Evolutionary conservation across 1,140 invertebrate species (phyloP), one percentile per base, ranked within the genome.

Genomic region (Drosophila nigrodunni): DNA sequence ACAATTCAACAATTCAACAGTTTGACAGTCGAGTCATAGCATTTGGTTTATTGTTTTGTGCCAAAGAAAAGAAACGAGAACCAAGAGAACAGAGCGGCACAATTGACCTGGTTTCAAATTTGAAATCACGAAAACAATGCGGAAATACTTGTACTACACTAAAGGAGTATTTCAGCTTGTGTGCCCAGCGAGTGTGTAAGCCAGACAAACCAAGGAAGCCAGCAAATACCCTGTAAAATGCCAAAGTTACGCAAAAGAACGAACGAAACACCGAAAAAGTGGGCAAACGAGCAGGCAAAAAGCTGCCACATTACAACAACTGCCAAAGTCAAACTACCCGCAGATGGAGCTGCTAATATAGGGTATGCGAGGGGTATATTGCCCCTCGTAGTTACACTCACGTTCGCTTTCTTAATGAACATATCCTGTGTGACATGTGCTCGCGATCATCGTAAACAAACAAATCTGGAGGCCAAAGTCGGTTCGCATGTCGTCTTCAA

Each of bases 401-500:
- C 70, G 50, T 47, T 91, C 64, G 58, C 55, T 64, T 34, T 88
- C 60, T 74, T 92, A 85, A 86, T 88, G 71, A 82, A 76, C 66
- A 58, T 78, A 81, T 89, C 91, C 91, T 91, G 77, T 81, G 76
- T 81, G 54, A 54, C 77, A 47, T 76, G 74, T 52, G 77, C 77
- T 57, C 80, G 94, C 46, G 86, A 79, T 81, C 94, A 95, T 93
- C 94, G 77, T 92, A 94, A 77, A 34, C 94, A 95, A 41, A 95
- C 93, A 83, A 95, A 94, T 87, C 94, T 97, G 78, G 96, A 95
- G 54, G 96, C 96, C 75, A 95, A 95, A 69, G 95, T 98, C 35
- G 97, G 97, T 49, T 97, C 97, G 70, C 96, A 96, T 90, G 96
- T 96, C 46, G 95, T 98, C 66, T 96, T 98, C 92, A 96, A 97